Base-by-base conservation (phyloP, 2,113 vertebrate genomes). In the Cervus canadensis region DNA sequence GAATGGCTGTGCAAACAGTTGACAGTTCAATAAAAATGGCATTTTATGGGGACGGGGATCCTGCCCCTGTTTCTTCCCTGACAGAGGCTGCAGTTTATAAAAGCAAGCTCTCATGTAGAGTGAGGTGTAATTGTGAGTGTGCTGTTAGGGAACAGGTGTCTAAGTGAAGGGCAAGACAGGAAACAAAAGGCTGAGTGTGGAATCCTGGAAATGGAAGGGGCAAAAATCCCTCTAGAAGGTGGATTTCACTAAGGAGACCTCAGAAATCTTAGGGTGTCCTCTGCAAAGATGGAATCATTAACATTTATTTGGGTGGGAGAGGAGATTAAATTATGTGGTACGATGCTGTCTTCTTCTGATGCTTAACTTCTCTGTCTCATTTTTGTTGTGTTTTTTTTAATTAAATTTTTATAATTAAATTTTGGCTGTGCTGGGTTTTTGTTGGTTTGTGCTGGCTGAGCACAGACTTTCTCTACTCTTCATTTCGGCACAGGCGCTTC, bases 1-100 rank as follows among this genome's bases (percentile, higher is more conserved):
- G 76, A 87, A 83, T 62, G 67, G 5, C 82, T 86, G 11, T 88
- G 59, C 93, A 98, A 95, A 93, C 71, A 95, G 33, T 93, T 91
- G 83, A 82, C 11, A 87, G 6, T 59, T 76, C 23, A 83, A 48
- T 94, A 54, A 93, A 64, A 82, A 56, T 16, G 25, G 21, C 43
- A 3, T 91, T 92, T 86, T 94, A 23, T 1, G 1, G 50, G 67
- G 54, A 62, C 74, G 12, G n/a, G 67, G n/a, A 36, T 71, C 67
- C 43, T 40, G 33, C 60, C n/a, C 7, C 30, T 57, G 2, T 76
- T 82, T 97, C 52, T 90, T 92, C 14, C 33, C 16, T 8, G 1
- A 91, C 62, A 86, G 43, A 50, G 25, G 36, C 10, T 26, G 50
- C 67, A 2, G 43, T 54, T 84, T 71, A 57, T 78, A 83, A 95